Evolutionary conservation across 2,113 vertebrate genomes (phyloP).

Genomic region (Alligator sinensis): DNA sequence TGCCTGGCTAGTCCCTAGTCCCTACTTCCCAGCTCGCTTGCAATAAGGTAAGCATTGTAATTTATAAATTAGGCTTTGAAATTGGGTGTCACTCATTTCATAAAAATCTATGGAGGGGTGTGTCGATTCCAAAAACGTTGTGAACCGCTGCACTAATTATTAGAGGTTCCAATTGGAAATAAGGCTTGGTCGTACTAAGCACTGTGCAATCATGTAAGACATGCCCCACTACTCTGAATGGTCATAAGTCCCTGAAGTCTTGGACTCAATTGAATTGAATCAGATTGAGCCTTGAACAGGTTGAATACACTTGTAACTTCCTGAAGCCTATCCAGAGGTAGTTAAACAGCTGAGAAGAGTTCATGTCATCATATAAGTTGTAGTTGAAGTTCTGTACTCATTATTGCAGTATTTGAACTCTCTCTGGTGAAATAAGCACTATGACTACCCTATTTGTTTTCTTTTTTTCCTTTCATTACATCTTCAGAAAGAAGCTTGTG

Average conservation of each 20-base stretch:
- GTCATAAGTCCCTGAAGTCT: accelerated
- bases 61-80: too few relatives aligned
- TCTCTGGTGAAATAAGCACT: conserved; percentile 24
- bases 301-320: not conserved
- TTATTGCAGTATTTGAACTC: not conserved
- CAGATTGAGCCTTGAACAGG: not conserved
- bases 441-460: not conserved
- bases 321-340: not conserved
- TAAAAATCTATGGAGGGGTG: too few relatives aligned
- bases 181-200: not conserved
- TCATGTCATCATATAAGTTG: too few relatives aligned
- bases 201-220: not conserved
- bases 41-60: too few relatives aligned
- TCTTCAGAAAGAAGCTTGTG: too few relatives aligned
- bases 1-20: too few relatives aligned
- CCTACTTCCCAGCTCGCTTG: too few relatives aligned
- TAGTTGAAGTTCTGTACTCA: not conserved
- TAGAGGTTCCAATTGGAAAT: not conserved
- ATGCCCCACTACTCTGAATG: not conserved
- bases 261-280: not conserved
- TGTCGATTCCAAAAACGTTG: too few relatives aligned
- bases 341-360: not conserved
- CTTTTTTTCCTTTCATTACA: too few relatives aligned
- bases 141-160: too few relatives aligned
- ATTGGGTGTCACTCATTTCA: too few relatives aligned